These are phyloP conservation scores for Theonella swinhoei DNA, from an alignment of 37 sponge, comb jelly and placozoan genomes.

Conservation along the genomic window DNA sequence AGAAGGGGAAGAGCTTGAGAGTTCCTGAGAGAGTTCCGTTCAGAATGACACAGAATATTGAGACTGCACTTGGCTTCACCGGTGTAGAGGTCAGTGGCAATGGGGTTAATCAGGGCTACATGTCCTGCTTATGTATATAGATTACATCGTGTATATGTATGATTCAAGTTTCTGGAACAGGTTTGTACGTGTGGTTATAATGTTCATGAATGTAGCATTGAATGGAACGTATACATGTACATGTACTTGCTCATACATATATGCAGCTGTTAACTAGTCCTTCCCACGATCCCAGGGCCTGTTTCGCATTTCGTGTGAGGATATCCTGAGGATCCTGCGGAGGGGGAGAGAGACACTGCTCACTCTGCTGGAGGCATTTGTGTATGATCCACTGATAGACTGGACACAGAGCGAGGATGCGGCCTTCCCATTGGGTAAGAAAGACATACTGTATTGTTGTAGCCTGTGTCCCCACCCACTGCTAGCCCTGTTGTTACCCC, in stretches of 20 bases:
- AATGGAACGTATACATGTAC: too few species aligned
- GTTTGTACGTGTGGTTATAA: too few species aligned
- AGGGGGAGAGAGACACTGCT: slow-evolving; percentile 90
- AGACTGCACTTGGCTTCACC: slow-evolving; percentile 90
- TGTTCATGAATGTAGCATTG: background rate
- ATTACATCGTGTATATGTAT: slow-evolving; percentile 14
- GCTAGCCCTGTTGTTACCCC: background rate
- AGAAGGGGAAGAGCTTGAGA: slow-evolving; percentile 92
- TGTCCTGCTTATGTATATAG: slow-evolving; percentile 8
- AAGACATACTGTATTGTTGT: too few species aligned
- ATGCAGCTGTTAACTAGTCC: too few species aligned
- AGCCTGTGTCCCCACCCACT: too few species aligned
- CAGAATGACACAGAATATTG: slow-evolving; percentile 96
- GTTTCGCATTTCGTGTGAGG: slow-evolving; percentile 94
- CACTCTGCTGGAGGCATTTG: slow-evolving; percentile 95
- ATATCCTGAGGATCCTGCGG: slow-evolving; percentile 82
- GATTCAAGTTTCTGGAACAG: too few species aligned
- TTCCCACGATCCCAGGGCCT: too few species aligned
- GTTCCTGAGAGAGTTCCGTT: slow-evolving; percentile 99
- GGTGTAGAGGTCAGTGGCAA: slow-evolving; percentile 81
- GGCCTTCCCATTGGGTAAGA: slow-evolving; percentile 65
- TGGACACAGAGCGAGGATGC: slow-evolving; percentile 98
- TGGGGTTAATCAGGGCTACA: background rate
- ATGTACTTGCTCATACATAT: too few species aligned
- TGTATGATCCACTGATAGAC: slow-evolving; percentile 96